Evolutionary conservation across 1,140 invertebrate species (phyloP).

Genomic region (Leptonema lineaticorne): DNA sequence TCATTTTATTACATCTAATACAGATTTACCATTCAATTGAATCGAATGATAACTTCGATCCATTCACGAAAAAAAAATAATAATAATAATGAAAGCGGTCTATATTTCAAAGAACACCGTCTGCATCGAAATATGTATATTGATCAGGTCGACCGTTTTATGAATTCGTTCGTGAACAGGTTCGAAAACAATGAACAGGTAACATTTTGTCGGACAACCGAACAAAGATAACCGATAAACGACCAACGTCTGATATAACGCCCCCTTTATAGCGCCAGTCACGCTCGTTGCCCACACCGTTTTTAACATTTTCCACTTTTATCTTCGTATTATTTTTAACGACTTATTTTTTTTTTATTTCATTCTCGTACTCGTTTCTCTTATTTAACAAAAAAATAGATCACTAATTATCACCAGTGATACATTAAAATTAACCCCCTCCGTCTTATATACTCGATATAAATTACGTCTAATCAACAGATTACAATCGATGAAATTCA

Average conservation of each 20-base stretch:
- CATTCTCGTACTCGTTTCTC: not conserved
- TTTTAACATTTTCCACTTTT: not conserved
- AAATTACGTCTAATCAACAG: not conserved
- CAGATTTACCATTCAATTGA: too few relatives aligned
- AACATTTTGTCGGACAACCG: conserved; percentile 26
- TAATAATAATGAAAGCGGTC: too few relatives aligned
- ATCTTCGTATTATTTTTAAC: not conserved
- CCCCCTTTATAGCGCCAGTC: conserved; percentile 16
- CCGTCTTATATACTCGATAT: not conserved
- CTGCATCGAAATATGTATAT: conserved; percentile 17
- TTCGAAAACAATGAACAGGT: conserved; percentile 31
- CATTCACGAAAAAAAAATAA: too few relatives aligned
- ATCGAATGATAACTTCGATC: too few relatives aligned
- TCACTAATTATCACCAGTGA: not conserved
- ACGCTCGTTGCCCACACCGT: not conserved
- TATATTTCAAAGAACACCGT: conserved; percentile 1
- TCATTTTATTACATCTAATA: too few relatives aligned
- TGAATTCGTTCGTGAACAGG: conserved; percentile 22
- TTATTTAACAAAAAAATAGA: too few relatives aligned
- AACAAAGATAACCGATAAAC: conserved; percentile 26
- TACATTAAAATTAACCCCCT: not conserved
- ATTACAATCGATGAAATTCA: not conserved
- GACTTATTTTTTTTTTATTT: not conserved
- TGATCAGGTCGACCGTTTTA: conserved; percentile 13
- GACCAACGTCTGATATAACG: conserved; percentile 8